phyloP scores from a whole-genome alignment of 2,888 invertebrate species.

The Chorisops tibialis region DNA sequence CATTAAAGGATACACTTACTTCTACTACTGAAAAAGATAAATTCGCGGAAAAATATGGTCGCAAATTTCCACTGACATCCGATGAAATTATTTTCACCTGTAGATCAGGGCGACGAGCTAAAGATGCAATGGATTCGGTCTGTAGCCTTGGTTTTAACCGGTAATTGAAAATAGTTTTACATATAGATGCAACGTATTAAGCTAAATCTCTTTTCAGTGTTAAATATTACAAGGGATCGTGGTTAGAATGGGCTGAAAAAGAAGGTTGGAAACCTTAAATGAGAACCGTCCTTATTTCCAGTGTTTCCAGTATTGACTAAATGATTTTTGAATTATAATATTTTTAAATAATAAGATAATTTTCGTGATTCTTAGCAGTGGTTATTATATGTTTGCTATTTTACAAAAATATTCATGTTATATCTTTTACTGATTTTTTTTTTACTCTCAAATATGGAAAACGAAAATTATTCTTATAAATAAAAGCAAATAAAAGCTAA shows the following conservation, averaged over 20 bases:
- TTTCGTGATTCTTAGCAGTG: too few species aligned
- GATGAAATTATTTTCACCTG: conserved; percentile 63
- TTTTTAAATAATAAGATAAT: too few species aligned
- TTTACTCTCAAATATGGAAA: too few species aligned
- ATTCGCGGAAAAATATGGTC: conserved; percentile 56
- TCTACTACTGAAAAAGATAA: conserved; percentile 43
- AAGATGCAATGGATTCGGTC: conserved; percentile 58
- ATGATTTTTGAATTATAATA: too few species aligned
- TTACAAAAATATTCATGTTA: too few species aligned
- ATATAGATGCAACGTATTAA: too few species aligned
- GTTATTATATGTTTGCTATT: too few species aligned
- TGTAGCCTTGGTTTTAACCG: conserved; percentile 59
- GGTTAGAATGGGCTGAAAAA: conserved; percentile 47
- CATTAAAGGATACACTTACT: conserved; percentile 13
- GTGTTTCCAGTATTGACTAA: too few species aligned
- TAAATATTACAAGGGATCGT: conserved; percentile 47
- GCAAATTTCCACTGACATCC: conserved; percentile 56
- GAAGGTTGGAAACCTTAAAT: conserved; percentile 39
- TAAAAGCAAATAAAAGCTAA: too few species aligned
- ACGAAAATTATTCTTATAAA: too few species aligned
- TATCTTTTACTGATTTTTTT: too few species aligned
- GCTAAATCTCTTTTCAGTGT: conserved; percentile 34
- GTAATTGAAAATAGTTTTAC: conserved; percentile 49
- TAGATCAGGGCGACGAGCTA: conserved; percentile 61
- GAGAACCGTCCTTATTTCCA: too few species aligned